Evolutionary conservation across 2,888 invertebrate genomes (phyloP).

Genomic region (Nomada ferruginata): DNA sequence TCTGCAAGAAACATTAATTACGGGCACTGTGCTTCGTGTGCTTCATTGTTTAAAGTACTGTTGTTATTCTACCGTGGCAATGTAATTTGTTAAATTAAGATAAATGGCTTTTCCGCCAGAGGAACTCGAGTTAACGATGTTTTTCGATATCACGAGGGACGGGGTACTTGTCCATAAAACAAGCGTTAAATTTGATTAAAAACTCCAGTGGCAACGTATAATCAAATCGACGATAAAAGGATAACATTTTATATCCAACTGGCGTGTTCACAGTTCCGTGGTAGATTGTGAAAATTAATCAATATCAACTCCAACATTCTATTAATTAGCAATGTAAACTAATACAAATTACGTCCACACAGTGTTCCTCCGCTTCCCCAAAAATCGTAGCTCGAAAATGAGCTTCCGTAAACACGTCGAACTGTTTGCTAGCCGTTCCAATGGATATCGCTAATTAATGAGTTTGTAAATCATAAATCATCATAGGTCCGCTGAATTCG

Average conservation of each 20-base stretch:
- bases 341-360: neutral
- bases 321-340: neutral
- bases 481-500: conserved; percentile 34
- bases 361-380: neutral
- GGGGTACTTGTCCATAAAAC: no score
- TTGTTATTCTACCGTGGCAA: neutral
- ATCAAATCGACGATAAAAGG: no score
- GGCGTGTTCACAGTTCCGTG: no score
- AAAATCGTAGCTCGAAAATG: conserved; percentile 1
- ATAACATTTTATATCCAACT: no score
- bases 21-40: neutral
- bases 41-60: neutral
- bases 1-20: conserved; percentile 5
- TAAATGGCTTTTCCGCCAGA: neutral
- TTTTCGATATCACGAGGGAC: no score
- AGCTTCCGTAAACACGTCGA: conserved; percentile 30
- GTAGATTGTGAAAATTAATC: neutral
- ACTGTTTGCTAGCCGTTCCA: conserved; percentile 22
- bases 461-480: conserved; percentile 56
- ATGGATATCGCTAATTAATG: conserved; percentile 52
- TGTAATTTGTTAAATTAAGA: neutral
- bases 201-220: no score
- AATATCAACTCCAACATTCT: neutral
- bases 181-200: no score
- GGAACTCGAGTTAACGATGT: neutral